Conservation (phyloP, 2,113 vertebrate species). For the Cyphomyrus discorhynchus region DNA sequence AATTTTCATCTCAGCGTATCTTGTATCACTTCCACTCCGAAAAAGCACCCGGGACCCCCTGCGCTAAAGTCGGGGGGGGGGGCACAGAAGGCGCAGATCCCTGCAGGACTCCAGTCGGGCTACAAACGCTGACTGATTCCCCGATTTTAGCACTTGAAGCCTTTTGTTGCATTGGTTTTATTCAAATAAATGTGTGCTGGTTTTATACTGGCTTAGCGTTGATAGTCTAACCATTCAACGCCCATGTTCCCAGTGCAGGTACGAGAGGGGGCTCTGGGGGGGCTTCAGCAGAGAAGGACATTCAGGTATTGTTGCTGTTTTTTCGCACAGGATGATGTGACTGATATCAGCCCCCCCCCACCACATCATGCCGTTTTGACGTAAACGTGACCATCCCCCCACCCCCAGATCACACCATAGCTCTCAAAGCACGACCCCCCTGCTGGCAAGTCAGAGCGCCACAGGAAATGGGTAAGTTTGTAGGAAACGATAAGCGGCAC, state of each 20-base stretch:
- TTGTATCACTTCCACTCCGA: slow-evolving; percentile 57
- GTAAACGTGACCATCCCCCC: slow-evolving; percentile 45
- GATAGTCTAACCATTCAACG: background rate
- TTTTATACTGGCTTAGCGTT: background rate
- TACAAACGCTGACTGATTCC: background rate
- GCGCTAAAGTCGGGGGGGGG: background rate
- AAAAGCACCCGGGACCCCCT: background rate
- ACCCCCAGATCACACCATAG: slow-evolving; percentile 27
- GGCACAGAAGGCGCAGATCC: background rate
- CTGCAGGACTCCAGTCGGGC: background rate
- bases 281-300: background rate
- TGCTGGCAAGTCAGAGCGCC: slow-evolving; percentile 40
- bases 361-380: slow-evolving; percentile 53
- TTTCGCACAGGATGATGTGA: background rate
- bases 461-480: slow-evolving; percentile 38
- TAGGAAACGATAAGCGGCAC: slow-evolving; percentile 39
- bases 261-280: background rate
- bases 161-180: background rate
- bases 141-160: background rate
- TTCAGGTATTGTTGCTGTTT: background rate
- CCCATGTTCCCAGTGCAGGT: background rate
- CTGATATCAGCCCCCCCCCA: slow-evolving; percentile 2
- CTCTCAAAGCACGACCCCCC: slow-evolving; percentile 35
- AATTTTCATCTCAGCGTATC: slow-evolving; percentile 62
- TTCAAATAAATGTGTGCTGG: background rate